These are phyloP conservation scores for Speoplatyrhinus poulsoni DNA, from an alignment of 2,113 vertebrate genomes.

Conservation along the genomic window DNA sequence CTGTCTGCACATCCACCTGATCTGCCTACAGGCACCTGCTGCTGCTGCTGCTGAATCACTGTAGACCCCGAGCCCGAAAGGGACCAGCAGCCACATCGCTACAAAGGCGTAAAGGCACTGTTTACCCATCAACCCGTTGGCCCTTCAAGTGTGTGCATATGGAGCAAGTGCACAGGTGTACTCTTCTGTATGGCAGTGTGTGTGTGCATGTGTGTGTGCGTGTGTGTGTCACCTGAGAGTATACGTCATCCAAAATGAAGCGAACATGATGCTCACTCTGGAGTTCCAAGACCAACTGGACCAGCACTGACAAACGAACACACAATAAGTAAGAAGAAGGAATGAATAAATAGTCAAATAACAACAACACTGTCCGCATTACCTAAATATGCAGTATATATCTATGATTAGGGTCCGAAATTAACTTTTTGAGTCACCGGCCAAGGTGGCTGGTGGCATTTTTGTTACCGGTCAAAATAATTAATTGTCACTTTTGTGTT, in stretches of 20 bases:
- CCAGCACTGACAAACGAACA: slow-evolving; percentile 79
- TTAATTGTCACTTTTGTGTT: no score
- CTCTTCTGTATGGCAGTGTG: not conserved
- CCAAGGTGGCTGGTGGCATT: no score
- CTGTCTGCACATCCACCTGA: slow-evolving; percentile 24
- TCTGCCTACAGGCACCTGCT: slow-evolving; percentile 31
- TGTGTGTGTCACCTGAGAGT: slow-evolving; percentile 80
- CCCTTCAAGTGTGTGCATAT: no score
- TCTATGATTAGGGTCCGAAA: no score
- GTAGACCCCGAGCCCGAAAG: not conserved
- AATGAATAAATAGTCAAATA: slow-evolving; percentile 4
- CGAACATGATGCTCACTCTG: slow-evolving; percentile 77
- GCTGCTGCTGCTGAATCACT: slow-evolving; percentile 22
- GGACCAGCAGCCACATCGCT: not conserved
- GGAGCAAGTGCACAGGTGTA: no score
- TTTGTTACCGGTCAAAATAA: no score
- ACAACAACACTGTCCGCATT: no score
- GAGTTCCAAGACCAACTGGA: slow-evolving; percentile 82
- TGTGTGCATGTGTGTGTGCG: not conserved
- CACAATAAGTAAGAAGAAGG: slow-evolving; percentile 9
- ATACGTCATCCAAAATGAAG: slow-evolving; percentile 82
- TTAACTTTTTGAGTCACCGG: no score
- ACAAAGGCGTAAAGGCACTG: slow-evolving; percentile 20
- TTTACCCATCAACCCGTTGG: slow-evolving; percentile 45
- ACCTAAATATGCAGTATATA: no score